phyloP scores from a whole-genome alignment of 2,797 vertebrate genomes.

The Scomberomorus guttatus region DNA sequence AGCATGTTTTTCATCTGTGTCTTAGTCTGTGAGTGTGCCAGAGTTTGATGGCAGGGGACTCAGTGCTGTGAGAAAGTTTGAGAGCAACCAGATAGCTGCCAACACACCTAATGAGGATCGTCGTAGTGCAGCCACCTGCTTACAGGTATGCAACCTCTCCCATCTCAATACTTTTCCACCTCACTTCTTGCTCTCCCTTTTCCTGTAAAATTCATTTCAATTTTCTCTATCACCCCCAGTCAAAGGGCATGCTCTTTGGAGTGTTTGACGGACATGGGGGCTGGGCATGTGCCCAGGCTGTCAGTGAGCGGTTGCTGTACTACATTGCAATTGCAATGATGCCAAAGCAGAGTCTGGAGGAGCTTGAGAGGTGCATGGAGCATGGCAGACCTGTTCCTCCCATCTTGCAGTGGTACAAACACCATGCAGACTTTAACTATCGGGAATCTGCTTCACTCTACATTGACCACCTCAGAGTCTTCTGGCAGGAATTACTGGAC shows the following conservation, averaged over 20 bases:
- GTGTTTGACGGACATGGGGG: conserved; percentile 96
- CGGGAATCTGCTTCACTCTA: conserved; percentile 91
- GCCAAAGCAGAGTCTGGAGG: conserved; percentile 89
- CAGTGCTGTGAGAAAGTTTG: conserved; percentile 90
- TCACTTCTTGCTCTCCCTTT: not conserved
- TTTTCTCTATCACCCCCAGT: conserved; percentile 63
- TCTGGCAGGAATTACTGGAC: conserved; percentile 95
- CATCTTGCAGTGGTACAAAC: conserved; percentile 93
- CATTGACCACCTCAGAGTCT: conserved; percentile 92
- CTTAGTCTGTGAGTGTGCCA: conserved; percentile 82
- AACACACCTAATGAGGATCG: conserved; percentile 95
- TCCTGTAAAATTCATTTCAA: not conserved
- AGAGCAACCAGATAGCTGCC: conserved; percentile 94
- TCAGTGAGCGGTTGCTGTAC: conserved; percentile 93
- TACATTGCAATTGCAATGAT: conserved; percentile 93
- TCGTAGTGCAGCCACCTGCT: conserved; percentile 90
- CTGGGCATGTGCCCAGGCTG: conserved; percentile 92
- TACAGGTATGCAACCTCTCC: conserved; percentile 75
- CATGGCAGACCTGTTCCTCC: conserved; percentile 87
- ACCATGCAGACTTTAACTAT: conserved; percentile 88
- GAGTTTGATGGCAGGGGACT: conserved; percentile 83
- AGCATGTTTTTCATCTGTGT: conserved; percentile 22
- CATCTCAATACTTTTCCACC: not conserved
- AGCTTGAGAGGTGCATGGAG: conserved; percentile 91
- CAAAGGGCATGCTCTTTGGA: conserved; percentile 94